Conservation (phyloP, 1,140 invertebrate genomes). For the Bombus haemorrhoidalis region DNA sequence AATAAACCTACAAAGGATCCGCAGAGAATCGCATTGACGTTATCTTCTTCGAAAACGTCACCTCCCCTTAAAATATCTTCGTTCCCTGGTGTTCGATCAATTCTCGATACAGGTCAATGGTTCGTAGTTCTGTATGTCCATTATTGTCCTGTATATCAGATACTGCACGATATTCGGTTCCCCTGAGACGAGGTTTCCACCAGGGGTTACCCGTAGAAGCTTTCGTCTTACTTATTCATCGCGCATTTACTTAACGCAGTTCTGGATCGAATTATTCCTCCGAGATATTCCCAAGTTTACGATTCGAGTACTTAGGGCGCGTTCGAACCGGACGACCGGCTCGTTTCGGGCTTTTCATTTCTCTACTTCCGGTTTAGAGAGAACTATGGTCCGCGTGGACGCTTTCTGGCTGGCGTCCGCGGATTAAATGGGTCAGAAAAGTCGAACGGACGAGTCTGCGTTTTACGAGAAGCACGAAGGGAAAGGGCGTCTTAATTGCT, state of each 20-base stretch:
- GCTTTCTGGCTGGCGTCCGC: neutral
- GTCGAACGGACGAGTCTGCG: neutral
- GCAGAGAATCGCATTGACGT: too few relatives aligned
- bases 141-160: neutral
- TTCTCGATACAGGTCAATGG: neutral
- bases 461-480: neutral
- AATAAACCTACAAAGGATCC: neutral
- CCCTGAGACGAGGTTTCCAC: neutral
- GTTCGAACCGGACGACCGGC: too few relatives aligned
- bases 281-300: neutral
- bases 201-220: neutral
- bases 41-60: neutral
- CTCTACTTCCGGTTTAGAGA: neutral
- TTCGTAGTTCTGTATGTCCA: too few relatives aligned
- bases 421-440: conserved; percentile 9
- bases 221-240: neutral
- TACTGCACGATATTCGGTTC: neutral
- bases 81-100: neutral
- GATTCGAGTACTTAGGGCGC: neutral
- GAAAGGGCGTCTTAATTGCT: neutral
- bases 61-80: neutral
- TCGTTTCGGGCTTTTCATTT: neutral
- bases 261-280: neutral
- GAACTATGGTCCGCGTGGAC: neutral
- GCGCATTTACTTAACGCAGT: neutral